Evolutionary conservation across 2,113 vertebrate genomes (phyloP).

Genomic region (Thunnus thynnus): DNA sequence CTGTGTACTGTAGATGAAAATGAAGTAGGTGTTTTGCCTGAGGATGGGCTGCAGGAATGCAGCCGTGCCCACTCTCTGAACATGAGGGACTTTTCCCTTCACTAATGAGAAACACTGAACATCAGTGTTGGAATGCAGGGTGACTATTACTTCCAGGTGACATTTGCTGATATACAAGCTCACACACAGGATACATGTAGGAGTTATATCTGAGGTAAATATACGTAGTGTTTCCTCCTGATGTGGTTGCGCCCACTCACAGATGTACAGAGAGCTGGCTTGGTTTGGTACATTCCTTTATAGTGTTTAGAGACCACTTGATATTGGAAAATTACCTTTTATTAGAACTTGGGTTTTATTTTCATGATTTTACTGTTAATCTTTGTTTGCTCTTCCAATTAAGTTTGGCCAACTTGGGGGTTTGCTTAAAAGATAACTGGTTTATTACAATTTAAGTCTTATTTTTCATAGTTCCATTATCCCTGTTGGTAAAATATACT

Average conservation of each 20-base stretch:
- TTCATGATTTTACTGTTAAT: neutral
- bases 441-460: too few species aligned
- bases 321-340: neutral
- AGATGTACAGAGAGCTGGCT: slow-evolving; percentile 18
- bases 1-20: neutral
- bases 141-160: slow-evolving; percentile 68
- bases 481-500: neutral
- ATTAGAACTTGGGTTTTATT: too few species aligned
- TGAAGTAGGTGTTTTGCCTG: slow-evolving; percentile 26
- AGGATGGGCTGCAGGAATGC: slow-evolving; percentile 39
- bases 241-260: slow-evolving; percentile 33
- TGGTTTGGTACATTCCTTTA: neutral
- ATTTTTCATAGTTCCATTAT: neutral
- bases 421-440: neutral
- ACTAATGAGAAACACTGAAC: slow-evolving; percentile 58
- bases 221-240: neutral
- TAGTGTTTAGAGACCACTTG: neutral
- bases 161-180: slow-evolving; percentile 7
- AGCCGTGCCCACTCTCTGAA: slow-evolving; percentile 28
- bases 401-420: neutral
- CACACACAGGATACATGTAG: slow-evolving; percentile 31
- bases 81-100: slow-evolving; percentile 28
- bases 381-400: neutral
- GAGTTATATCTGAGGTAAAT: slow-evolving; percentile 8
- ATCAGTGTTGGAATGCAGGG: slow-evolving; percentile 42